These are phyloP conservation scores for Papio anubis DNA, from an alignment of 2,113 vertebrate genomes.

Conservation along the genomic window DNA sequence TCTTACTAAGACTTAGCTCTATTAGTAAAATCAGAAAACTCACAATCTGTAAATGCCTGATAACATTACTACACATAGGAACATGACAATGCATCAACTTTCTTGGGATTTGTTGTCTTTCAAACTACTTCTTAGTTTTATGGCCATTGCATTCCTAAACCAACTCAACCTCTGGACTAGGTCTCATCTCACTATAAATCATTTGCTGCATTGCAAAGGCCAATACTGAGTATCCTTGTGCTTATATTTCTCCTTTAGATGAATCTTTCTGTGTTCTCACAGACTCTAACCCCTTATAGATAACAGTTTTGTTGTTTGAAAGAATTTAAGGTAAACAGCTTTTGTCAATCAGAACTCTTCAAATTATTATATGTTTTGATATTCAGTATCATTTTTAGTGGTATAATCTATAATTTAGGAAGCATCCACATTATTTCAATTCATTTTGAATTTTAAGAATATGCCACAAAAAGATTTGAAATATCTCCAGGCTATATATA, in stretches of 20 bases:
- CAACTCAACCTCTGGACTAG: background rate
- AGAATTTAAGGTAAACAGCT: background rate
- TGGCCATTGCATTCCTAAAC: background rate
- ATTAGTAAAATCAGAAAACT: background rate
- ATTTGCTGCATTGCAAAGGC: background rate
- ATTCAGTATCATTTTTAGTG: constrained; percentile 12
- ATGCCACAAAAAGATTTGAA: background rate
- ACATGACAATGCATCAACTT: background rate
- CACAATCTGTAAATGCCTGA: background rate
- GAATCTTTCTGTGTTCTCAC: background rate
- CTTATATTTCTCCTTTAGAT: background rate
- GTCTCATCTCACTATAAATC: background rate
- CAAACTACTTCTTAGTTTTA: background rate
- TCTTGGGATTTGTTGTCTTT: background rate
- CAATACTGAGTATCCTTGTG: background rate
- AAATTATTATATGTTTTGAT: background rate
- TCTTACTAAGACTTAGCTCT: background rate
- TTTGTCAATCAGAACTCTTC: background rate
- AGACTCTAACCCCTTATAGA: background rate
- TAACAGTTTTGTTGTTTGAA: background rate
- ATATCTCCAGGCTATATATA: background rate
- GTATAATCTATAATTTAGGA: background rate
- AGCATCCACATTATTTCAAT: background rate
- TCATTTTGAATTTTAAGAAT: constrained; percentile 4
- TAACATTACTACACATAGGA: background rate